phyloP scores from a whole-genome alignment of 1,140 invertebrate genomes.

The Grapholita molesta region DNA sequence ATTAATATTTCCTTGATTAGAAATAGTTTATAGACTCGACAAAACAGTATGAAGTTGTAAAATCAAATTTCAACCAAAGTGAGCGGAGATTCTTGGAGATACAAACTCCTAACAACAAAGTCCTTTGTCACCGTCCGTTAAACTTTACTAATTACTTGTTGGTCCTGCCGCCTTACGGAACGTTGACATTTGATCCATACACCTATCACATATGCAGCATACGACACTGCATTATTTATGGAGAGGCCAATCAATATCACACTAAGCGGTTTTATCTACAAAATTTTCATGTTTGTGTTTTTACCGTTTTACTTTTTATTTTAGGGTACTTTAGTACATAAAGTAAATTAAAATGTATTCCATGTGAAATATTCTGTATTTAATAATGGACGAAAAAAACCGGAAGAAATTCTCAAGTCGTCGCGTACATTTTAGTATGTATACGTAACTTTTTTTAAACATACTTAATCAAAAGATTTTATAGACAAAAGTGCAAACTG shows the following conservation, averaged over 20 bases:
- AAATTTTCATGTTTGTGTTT: neutral
- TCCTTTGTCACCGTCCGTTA: neutral
- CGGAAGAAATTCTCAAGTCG: too few relatives aligned
- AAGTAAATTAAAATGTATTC: too few relatives aligned
- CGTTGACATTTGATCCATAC: neutral
- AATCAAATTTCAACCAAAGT: neutral
- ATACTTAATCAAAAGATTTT: too few relatives aligned
- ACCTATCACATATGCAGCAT: neutral
- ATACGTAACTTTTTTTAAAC: too few relatives aligned
- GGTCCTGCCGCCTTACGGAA: neutral
- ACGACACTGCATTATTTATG: neutral
- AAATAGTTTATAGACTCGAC: neutral
- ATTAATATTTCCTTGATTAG: too few relatives aligned
- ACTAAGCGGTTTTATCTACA: neutral
- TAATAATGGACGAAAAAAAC: too few relatives aligned
- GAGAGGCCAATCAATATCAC: neutral
- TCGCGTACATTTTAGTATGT: too few relatives aligned
- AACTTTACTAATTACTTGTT: conserved; percentile 10
- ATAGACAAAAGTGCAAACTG: too few relatives aligned
- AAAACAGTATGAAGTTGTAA: neutral
- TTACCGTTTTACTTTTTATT: too few relatives aligned
- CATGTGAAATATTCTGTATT: too few relatives aligned
- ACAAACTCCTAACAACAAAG: neutral
- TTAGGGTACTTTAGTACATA: too few relatives aligned
- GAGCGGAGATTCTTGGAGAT: neutral